Evolutionary conservation across 1,140 invertebrate genomes (phyloP).

Genomic region (Triops longicaudatus): DNA sequence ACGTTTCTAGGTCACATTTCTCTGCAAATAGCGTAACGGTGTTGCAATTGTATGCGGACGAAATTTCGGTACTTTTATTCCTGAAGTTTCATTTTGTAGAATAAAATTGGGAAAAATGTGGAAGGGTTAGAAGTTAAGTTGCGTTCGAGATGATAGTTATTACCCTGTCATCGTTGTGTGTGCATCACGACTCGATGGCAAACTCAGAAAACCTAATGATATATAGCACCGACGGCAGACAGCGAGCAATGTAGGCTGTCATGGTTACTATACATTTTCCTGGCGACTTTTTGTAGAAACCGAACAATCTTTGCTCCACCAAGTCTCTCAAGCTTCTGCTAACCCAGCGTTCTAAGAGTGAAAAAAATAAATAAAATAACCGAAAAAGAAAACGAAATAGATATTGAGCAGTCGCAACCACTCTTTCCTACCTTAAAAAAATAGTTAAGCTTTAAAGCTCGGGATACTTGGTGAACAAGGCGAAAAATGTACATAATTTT

Average conservation of each 20-base stretch:
- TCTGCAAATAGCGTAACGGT: too few relatives aligned
- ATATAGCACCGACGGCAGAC: not conserved
- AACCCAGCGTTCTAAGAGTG: not conserved
- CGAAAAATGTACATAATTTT: not conserved
- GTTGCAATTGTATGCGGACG: too few relatives aligned
- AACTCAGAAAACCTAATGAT: constrained; percentile 4
- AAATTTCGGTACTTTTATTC: too few relatives aligned
- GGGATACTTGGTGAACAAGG: not conserved
- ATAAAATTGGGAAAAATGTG: not conserved
- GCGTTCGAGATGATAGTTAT: not conserved
- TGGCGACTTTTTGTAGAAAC: not conserved
- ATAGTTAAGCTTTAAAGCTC: not conserved
- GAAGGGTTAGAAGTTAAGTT: not conserved
- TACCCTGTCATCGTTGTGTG: not conserved
- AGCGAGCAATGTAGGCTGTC: constrained; percentile 10
- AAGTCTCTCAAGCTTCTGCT: not conserved
- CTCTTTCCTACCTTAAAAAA: not conserved
- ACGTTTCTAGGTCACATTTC: too few relatives aligned
- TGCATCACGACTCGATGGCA: constrained; percentile 1
- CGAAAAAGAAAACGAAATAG: not conserved
- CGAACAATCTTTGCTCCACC: not conserved
- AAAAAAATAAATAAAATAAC: too few relatives aligned
- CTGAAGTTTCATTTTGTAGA: too few relatives aligned
- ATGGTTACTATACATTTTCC: constrained; percentile 8
- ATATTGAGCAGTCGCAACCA: constrained; percentile 1